Evolutionary conservation across 2,113 vertebrate genomes (phyloP).

Genomic region (Centropus unirufus): DNA sequence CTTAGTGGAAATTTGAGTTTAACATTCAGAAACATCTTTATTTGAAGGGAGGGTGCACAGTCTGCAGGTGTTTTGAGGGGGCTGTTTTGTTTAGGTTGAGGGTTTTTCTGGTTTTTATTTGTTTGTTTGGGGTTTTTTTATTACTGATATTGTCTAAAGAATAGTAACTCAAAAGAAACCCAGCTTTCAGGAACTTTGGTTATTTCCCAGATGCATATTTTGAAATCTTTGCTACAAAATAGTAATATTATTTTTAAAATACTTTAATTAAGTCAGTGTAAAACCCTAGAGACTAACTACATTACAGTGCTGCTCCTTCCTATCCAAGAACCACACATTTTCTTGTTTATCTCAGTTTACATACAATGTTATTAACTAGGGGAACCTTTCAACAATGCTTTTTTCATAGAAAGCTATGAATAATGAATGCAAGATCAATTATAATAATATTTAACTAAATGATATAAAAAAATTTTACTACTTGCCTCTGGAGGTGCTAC

Average conservation of each 20-base stretch:
- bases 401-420: background rate
- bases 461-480: background rate
- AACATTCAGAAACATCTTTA: background rate
- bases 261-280: background rate
- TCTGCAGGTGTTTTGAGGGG: background rate
- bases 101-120: background rate
- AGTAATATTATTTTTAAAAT: background rate
- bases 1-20: background rate
- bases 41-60: background rate
- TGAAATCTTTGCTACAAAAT: background rate
- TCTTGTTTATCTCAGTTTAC: background rate
- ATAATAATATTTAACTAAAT: background rate
- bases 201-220: background rate
- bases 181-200: background rate
- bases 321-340: background rate
- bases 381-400: background rate
- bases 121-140: background rate
- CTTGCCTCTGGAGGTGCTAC: conserved; percentile 96
- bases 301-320: background rate
- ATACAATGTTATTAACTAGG: background rate
- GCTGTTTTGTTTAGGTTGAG: background rate
- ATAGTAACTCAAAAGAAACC: background rate
- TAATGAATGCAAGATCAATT: background rate
- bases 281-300: background rate
- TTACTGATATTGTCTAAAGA: background rate